Conservation (phyloP, 2,888 invertebrate genomes). For the Vanessa cardui region DNA sequence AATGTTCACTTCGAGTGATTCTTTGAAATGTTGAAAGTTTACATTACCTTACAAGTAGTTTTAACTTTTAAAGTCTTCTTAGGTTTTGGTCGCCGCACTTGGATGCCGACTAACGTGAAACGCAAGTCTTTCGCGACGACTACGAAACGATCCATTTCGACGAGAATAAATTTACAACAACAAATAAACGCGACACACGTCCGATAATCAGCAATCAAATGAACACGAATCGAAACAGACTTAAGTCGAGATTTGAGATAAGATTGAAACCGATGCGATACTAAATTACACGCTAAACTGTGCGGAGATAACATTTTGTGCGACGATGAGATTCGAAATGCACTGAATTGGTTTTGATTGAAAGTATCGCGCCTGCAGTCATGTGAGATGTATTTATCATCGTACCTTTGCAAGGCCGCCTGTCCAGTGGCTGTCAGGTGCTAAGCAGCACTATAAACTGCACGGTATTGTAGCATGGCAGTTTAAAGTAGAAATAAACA, state of each 20-base stretch:
- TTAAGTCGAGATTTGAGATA: slow-evolving; percentile 33
- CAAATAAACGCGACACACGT: slow-evolving; percentile 11
- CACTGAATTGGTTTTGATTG: slow-evolving; percentile 27
- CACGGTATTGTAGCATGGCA: too few relatives aligned
- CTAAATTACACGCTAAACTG: not conserved
- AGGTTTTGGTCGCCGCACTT: slow-evolving; percentile 47
- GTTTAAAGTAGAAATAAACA: too few relatives aligned
- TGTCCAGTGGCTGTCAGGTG: not conserved
- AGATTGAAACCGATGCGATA: slow-evolving; percentile 27
- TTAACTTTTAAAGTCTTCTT: slow-evolving; percentile 41
- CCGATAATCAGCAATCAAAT: slow-evolving; percentile 20
- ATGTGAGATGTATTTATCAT: slow-evolving; percentile 23
- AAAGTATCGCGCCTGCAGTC: slow-evolving; percentile 14
- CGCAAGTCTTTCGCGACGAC: slow-evolving; percentile 46
- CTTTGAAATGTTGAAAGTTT: not conserved
- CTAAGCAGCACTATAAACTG: not conserved
- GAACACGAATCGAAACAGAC: slow-evolving; percentile 19
- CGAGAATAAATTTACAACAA: not conserved
- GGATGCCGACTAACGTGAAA: slow-evolving; percentile 61
- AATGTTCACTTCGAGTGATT: not conserved
- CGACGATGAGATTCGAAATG: slow-evolving; percentile 9
- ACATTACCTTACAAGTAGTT: slow-evolving; percentile 46
- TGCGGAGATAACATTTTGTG: not conserved
- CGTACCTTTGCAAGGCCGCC: not conserved
- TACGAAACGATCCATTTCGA: slow-evolving; percentile 28